Conservation (phyloP, 2,888 invertebrate species). For the Cryptocephalus moraei region DNA sequence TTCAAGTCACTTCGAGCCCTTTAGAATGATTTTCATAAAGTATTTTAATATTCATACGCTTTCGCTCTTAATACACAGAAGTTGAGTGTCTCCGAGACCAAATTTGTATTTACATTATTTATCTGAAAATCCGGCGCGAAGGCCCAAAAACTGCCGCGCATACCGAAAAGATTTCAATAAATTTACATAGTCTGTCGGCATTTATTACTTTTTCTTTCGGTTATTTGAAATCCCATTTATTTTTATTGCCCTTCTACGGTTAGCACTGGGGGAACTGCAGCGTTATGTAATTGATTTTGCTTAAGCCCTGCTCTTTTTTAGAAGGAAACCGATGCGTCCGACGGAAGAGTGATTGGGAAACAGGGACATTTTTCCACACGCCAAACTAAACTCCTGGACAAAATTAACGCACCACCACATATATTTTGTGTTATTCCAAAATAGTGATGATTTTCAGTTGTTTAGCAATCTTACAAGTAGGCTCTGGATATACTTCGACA, state of each 20-base stretch:
- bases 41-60: conserved; percentile 21
- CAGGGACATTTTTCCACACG: no score
- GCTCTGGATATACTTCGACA: no score
- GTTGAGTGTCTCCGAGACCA: conserved; percentile 19
- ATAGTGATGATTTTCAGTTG: no score
- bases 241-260: conserved; percentile 15
- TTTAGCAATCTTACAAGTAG: no score
- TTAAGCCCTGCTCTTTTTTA: no score
- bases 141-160: conserved; percentile 5
- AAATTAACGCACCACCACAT: no score
- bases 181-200: conserved; percentile 28
- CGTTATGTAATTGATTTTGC: conserved; percentile 19
- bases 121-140: conserved; percentile 23
- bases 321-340: no score
- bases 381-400: no score
- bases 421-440: no score
- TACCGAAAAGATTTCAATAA: conserved; percentile 28
- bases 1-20: no score
- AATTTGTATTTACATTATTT: conserved; percentile 33
- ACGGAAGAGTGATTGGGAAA: no score
- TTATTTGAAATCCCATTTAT: conserved; percentile 21
- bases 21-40: conserved; percentile 17
- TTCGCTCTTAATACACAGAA: conserved; percentile 14
- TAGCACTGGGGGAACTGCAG: conserved; percentile 10
- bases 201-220: conserved; percentile 21